These are phyloP conservation scores for Chauna torquata DNA, from an alignment of 2,113 vertebrate species.

Conservation along the genomic window DNA sequence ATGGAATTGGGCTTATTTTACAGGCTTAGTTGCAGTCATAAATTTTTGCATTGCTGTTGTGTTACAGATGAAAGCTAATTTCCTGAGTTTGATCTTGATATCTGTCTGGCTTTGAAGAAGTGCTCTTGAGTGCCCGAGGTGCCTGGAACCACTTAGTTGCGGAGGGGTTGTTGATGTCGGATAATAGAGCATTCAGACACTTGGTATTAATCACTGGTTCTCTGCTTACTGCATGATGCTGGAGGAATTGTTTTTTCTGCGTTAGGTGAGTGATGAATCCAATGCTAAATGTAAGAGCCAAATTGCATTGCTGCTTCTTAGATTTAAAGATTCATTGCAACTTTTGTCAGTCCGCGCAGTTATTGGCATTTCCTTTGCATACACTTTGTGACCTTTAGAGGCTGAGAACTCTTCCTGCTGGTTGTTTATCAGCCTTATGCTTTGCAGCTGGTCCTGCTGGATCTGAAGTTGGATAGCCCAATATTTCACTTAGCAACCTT, in stretches of 20 bases:
- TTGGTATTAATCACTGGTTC: background rate
- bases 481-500: background rate
- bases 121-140: fast-evolving
- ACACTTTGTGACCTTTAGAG: background rate
- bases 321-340: background rate
- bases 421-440: background rate
- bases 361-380: background rate
- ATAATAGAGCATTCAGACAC: background rate
- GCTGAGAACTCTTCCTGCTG: background rate
- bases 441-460: background rate
- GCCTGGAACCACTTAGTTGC: background rate
- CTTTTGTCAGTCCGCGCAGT: background rate
- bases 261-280: background rate
- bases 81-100: background rate
- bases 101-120: background rate
- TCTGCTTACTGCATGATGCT: background rate
- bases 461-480: background rate
- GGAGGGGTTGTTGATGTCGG: background rate
- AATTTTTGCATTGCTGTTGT: background rate
- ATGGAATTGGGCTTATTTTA: background rate
- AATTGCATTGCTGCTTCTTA: background rate
- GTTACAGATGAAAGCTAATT: background rate
- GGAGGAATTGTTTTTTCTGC: background rate
- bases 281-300: background rate
- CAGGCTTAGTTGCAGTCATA: background rate